Base-by-base conservation (phyloP, 2,113 vertebrate genomes). In the Sander lucioperca region DNA sequence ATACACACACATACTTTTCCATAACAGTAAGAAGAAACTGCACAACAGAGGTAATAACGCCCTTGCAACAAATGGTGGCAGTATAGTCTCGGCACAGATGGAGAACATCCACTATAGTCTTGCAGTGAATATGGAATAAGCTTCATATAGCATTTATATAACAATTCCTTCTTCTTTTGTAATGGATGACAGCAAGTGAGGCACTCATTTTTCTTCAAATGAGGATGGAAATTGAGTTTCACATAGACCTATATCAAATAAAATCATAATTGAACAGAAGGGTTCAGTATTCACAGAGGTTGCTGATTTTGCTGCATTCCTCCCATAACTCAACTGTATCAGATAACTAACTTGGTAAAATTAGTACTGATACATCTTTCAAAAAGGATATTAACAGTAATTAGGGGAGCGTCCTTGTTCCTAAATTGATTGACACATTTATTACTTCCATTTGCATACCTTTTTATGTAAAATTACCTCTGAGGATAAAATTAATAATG, bases 41-140 rank as follows among this genome's bases (percentile, higher is more conserved):
- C 45, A 25, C 1, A 7, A 19, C 65, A 16, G 65, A 78, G n/a
- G 93, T 43, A 93, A 88, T 94, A 59, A 74, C 85, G 69, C 3
- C 19, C 1, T 30, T 83, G 39, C 53, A 85, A 80, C 91, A 80
- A 84, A 82, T 79, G 93, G 88, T 89, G 93, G 93, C 92, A 93
- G 91, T 93, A 50, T 91, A 53, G 33, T 48, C 81, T 76, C 80
- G 45, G 48, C 45, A 51, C 56, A 78, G 21, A 80, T 9, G 15
- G 23, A 80, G 54, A 76, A 1, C 27, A 53, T 70, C 73, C 53
- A 47, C 43, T 57, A 14, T 78, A 11, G 45, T 61, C 47, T 47
- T 82, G 81, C 74, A 74, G 11, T 64, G 66, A 80, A 51, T 61
- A 54, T 74, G 33, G 9, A 69, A 54, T 25, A 62, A 76, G 43